Base-by-base conservation (phyloP, 2,888 invertebrate species). In the Leptinotarsa juncta region DNA sequence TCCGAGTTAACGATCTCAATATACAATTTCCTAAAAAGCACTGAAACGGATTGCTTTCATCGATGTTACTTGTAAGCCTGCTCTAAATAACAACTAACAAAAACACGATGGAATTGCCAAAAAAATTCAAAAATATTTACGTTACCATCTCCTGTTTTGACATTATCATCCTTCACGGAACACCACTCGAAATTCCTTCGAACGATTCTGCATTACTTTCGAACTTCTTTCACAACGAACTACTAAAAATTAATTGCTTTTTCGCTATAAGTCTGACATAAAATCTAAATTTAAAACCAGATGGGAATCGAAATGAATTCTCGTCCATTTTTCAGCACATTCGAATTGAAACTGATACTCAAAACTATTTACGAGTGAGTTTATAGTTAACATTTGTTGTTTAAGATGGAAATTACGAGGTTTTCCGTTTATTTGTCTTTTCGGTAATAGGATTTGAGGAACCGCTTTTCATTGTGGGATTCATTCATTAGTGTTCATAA, bases 271-370 rank as follows among this genome's bases (percentile, higher is more conserved):
- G 62, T 62, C 62, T 42, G 62, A 62, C 62, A 62, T 62, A 62
- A 62, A 62, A 62, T 42, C 62, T 62, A 62, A 62, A 62, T 62
- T 62, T 62, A 62, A 62, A 62, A 62, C 26, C 62, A 62, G 62
- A 26, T 62, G 62, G 32, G 18, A 62, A 62, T 62, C 42, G 62
- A 62, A 62, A 12, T n/a, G 23, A 57, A 57, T 57, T 57, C 57
- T 18, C 62, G 42, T 16, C 42, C 16, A 62, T 62, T 62, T 62
- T 62, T 42, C 62, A 26, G 62, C 62, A 62, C 62, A 62, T 42
- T 62, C 26, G 3, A 62, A 42, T 62, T 18, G 62, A 62, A 62
- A 62, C 62, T 62, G 62, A 62, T 62, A 26, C 62, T n/a, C 62
- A n/a, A 62, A 55, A 62, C 62, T 18, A 32, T 62, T 26, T 57